phyloP scores from a whole-genome alignment of 2,888 invertebrate genomes.

The Noctua comes region DNA sequence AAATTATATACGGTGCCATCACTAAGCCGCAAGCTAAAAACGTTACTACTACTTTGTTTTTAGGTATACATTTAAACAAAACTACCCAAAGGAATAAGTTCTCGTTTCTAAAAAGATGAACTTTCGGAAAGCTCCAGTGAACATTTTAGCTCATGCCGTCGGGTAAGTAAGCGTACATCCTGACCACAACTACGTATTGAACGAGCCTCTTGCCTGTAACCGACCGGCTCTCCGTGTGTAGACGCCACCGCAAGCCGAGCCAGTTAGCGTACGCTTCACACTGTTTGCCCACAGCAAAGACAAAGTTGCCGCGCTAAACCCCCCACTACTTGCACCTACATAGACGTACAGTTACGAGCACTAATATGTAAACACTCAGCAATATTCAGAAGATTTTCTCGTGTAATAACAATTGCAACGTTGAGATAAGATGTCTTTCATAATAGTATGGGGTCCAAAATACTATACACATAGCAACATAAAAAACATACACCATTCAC shows the following conservation, averaged over 20 bases:
- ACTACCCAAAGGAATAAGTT: not conserved
- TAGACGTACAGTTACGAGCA: not conserved
- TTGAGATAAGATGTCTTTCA: not conserved
- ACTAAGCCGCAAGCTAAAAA: not conserved
- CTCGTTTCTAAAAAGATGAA: not conserved
- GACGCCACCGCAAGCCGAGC: slow-evolving; percentile 27
- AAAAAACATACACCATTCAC: not conserved
- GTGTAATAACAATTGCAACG: not conserved
- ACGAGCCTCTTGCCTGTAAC: slow-evolving; percentile 9
- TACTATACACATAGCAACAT: not conserved
- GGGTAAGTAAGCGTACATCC: slow-evolving; percentile 27
- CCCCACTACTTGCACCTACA: slow-evolving; percentile 26
- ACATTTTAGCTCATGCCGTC: not conserved
- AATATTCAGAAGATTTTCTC: not conserved
- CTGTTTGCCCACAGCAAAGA: slow-evolving; percentile 49
- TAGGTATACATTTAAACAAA: slow-evolving; percentile 2
- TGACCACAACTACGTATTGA: slow-evolving; percentile 31
- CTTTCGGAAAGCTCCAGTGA: not conserved
- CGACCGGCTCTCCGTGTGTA: not conserved
- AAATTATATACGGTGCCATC: slow-evolving; percentile 15
- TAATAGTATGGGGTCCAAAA: not conserved
- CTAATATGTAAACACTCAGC: not conserved
- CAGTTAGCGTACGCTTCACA: slow-evolving; percentile 11
- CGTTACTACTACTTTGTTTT: not conserved
- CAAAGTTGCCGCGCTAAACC: slow-evolving; percentile 52